These are phyloP conservation scores for Melanophora roralis DNA, from an alignment of 2,888 invertebrate species.

Conservation along the genomic window DNA sequence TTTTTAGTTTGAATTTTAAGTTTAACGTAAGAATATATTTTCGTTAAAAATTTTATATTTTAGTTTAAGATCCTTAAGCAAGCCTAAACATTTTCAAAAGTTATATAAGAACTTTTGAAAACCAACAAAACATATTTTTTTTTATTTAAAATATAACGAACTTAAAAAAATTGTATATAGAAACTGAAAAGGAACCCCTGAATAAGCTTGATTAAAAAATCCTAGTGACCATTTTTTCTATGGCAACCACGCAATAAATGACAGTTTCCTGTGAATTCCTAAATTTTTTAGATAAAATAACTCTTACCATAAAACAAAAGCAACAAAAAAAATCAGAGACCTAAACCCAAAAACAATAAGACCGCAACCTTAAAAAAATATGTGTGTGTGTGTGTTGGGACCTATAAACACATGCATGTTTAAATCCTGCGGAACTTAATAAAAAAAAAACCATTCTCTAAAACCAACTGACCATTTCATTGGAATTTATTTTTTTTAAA, in stretches of 20 bases:
- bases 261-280: constrained; percentile 54
- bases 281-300: constrained; percentile 59
- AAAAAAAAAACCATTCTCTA: constrained; percentile 37
- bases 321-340: constrained; percentile 37
- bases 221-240: constrained; percentile 18
- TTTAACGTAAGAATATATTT: no score
- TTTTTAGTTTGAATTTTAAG: not conserved
- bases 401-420: not conserved
- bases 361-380: constrained; percentile 39
- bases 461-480: constrained; percentile 61
- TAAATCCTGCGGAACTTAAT: not conserved
- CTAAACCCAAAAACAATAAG: constrained; percentile 56
- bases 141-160: not conserved
- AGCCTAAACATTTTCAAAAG: no score
- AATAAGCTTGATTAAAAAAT: constrained; percentile 31
- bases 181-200: not conserved
- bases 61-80: no score
- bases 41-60: no score
- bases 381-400: not conserved
- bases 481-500: constrained; percentile 41
- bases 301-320: constrained; percentile 17
- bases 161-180: constrained; percentile 17
- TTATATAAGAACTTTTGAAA: no score
- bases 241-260: constrained; percentile 56
- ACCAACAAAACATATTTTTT: not conserved